phyloP scores from a whole-genome alignment of 2,888 invertebrate genomes.

The Anthrax anthrax region DNA sequence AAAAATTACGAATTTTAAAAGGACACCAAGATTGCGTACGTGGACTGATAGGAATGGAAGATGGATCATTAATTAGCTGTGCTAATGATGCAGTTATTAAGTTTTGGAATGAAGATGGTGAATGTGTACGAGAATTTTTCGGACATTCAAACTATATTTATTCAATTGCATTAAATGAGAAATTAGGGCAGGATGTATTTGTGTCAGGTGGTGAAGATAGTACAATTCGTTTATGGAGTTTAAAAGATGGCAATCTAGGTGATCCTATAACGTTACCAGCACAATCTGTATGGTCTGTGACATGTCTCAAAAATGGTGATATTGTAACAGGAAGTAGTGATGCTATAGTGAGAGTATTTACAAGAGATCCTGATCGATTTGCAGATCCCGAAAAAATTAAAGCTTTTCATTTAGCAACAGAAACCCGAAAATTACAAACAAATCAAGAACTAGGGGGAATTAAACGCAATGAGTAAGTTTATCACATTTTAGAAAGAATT shows the following conservation, averaged over 20 bases:
- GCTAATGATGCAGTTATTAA: constrained; percentile 83
- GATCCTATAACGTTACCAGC: constrained; percentile 46
- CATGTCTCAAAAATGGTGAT: constrained; percentile 71
- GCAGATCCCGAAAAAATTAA: constrained; percentile 49
- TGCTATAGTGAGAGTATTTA: constrained; percentile 75
- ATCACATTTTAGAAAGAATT: background rate
- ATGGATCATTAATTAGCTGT: constrained; percentile 72
- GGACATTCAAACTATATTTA: constrained; percentile 87
- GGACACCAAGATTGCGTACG: constrained; percentile 91
- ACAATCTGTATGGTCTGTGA: constrained; percentile 80
- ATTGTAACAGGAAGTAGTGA: constrained; percentile 82
- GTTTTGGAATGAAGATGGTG: constrained; percentile 69
- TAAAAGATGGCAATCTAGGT: constrained; percentile 24
- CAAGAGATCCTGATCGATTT: constrained; percentile 50
- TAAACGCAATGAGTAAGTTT: constrained; percentile 64
- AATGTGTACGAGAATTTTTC: constrained; percentile 58
- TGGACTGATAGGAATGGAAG: constrained; percentile 52
- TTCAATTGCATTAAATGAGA: constrained; percentile 42
- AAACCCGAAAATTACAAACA: constrained; percentile 43
- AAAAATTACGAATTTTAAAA: constrained; percentile 46
- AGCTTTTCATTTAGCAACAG: constrained; percentile 59
- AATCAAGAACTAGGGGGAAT: constrained; percentile 67
- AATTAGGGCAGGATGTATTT: constrained; percentile 44
- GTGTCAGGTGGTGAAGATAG: constrained; percentile 83
- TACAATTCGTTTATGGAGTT: constrained; percentile 65